Evolutionary conservation across 2,888 invertebrate genomes (phyloP), one percentile per base, ranked within the genome.

Genomic region (Oscheius onirici): DNA sequence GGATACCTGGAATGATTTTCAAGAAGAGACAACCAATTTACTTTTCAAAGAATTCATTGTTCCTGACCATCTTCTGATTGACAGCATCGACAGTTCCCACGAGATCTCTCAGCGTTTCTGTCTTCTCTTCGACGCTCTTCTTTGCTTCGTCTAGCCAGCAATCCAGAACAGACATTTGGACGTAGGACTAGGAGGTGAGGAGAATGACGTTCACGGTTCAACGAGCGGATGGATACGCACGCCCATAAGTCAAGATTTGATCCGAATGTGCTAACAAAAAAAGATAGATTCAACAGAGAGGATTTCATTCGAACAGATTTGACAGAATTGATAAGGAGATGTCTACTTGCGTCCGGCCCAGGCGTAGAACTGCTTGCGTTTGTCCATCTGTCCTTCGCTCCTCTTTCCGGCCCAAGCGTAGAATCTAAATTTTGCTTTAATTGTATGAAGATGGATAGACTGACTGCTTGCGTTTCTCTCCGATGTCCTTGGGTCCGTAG

Each of bases 401-500:
- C 71, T 67, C 49, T 71, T 71, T n/a, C 71, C 71, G 28, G 71
- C 71, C 71, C 71, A 71, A 17, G 71, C 71, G 49, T 71, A 71
- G 49, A 71, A 71, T 55, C 71, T 71, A 41, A 66, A 70, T 34
- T 34, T 34, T 8, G 34, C 5, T 6, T 34, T 34, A 34, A 34
- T 3, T 3, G 34, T 8, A 34, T 34, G 34, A 3, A 34, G n/a
- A n/a, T n/a, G n/a, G 15, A 24, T 26, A 46, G n/a, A 52, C 70
- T 54, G 24, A 71, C 71, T 71, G 71, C 24, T 71, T 71, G 22
- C 71, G 44, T 44, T 71, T 71, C 20, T 66, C 71, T 49, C 34
- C 58, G 11, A 70, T 11, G n/a, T 61, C 61, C 24, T 70, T 70
- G 22, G 49, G 46, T 13, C 43, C 71, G 26, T 51, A 61, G 63